phyloP scores from a whole-genome alignment of 2,113 vertebrate genomes.

The Eulemur macaco region DNA sequence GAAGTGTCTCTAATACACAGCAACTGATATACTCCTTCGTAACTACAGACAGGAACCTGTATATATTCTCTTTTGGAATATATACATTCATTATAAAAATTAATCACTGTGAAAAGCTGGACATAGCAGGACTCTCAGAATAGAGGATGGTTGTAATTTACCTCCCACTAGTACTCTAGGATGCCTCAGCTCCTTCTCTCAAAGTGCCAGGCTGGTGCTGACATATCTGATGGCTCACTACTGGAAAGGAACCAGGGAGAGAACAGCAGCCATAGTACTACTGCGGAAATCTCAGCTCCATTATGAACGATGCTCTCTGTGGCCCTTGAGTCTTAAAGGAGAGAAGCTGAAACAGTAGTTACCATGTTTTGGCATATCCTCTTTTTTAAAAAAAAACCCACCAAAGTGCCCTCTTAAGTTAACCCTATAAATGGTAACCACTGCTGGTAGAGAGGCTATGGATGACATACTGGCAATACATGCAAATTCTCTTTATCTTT shows the following conservation, averaged over 20 bases:
- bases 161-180: neutral
- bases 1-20: neutral
- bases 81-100: neutral
- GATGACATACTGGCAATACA: neutral
- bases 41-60: neutral
- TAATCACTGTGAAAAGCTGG: neutral
- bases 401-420: neutral
- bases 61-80: neutral
- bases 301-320: neutral
- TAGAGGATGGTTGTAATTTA: neutral
- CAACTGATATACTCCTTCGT: neutral
- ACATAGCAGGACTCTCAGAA: neutral
- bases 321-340: neutral
- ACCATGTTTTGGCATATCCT: neutral
- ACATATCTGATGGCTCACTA: neutral
- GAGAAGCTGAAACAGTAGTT: neutral
- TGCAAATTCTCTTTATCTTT: neutral
- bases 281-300: neutral
- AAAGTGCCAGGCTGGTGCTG: neutral
- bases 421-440: neutral
- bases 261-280: neutral
- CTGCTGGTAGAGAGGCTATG: neutral
- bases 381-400: neutral
- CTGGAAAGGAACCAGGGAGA: neutral
- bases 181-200: neutral